A percentile compares a stretch with the other conserved stretches of the same genome.
Evolutionary conservation across 2,888 invertebrate genomes (phyloP).

Genomic region (Allygus modestus): DNA sequence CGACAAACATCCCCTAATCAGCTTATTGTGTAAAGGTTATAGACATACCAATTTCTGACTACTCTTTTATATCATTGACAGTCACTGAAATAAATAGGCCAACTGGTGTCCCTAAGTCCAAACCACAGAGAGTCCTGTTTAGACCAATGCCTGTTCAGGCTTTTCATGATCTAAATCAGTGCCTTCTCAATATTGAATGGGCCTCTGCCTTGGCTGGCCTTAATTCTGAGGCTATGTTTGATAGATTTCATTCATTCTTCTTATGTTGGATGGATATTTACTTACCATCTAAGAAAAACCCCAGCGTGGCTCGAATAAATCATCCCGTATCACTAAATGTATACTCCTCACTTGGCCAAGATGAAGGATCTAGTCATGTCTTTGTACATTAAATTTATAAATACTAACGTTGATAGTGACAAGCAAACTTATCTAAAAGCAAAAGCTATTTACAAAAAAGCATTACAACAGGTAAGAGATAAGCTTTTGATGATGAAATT

Average conservation of each 20-base stretch:
- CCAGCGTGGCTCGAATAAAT: background rate
- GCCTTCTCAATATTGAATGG: constrained; percentile 12
- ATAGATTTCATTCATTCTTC: background rate
- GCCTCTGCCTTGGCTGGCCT: background rate
- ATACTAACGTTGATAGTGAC: background rate
- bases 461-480: constrained; percentile 4
- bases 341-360: background rate
- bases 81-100: background rate
- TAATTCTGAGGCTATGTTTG: constrained; percentile 1
- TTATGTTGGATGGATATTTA: constrained; percentile 9
- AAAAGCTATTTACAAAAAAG: constrained; percentile 12
- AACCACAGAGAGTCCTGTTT: background rate
- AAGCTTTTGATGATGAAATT: background rate
- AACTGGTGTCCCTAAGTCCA: background rate
- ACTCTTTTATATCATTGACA: background rate
- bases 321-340: background rate
- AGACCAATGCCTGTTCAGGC: background rate
- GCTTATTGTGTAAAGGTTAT: background rate
- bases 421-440: background rate
- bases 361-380: constrained; percentile 17
- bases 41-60: constrained; percentile 21
- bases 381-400: background rate
- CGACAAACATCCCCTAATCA: background rate
- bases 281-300: background rate
- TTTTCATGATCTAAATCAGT: background rate